Percentiles rank a stretch among this genome's conserved stretches.
phyloP scores from a whole-genome alignment of 2,113 vertebrate genomes.

The Lepisosteus oculatus region DNA sequence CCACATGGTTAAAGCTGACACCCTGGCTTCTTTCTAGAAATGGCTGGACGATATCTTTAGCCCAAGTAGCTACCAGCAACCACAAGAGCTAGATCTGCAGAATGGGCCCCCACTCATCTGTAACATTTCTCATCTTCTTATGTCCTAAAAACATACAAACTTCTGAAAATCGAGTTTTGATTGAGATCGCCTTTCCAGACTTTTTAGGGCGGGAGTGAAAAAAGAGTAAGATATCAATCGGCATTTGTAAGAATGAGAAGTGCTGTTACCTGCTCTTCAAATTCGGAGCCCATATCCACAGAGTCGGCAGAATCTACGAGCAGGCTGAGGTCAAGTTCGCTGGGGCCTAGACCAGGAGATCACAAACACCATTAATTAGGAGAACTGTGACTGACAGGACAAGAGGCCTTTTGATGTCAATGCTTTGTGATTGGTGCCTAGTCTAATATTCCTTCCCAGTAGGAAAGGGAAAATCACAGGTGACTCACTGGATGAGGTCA shows the following conservation, averaged over 20 bases:
- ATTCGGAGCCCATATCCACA: constrained; percentile 68
- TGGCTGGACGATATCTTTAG: no score
- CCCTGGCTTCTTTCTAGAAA: no score
- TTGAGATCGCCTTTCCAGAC: no score
- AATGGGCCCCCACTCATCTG: no score
- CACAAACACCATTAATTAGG: background rate
- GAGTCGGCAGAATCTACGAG: constrained; percentile 72
- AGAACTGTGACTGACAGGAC: background rate
- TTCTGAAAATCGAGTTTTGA: no score
- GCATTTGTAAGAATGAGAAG: background rate
- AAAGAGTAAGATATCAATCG: no score
- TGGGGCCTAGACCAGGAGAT: constrained; percentile 64
- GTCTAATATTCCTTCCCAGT: constrained; percentile 2
- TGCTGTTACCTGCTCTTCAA: constrained; percentile 81
- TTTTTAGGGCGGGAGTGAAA: no score
- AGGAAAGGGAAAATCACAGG: background rate
- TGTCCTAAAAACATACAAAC: no score
- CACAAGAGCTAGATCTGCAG: no score
- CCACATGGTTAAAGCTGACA: no score
- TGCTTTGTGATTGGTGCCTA: background rate
- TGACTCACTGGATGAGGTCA: background rate
- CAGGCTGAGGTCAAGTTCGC: constrained; percentile 78
- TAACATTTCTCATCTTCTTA: no score
- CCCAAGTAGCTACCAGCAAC: no score
- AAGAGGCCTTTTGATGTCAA: background rate